Evolutionary conservation across 2,113 vertebrate species (phyloP).

Genomic region (Leuciscus idus): DNA sequence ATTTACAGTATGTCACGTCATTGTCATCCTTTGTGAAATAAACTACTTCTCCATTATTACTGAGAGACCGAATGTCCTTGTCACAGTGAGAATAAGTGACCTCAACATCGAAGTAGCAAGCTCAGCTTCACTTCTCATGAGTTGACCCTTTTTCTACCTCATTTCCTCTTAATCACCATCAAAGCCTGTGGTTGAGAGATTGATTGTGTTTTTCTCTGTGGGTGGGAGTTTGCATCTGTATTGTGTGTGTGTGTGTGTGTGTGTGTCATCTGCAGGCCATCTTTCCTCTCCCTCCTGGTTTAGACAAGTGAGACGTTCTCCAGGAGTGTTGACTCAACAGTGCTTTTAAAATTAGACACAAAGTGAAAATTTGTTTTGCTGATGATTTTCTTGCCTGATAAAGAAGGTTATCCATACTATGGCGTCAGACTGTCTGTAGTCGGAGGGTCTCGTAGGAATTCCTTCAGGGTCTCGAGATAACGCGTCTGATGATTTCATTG

Average conservation of each 20-base stretch:
- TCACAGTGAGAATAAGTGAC: not conserved
- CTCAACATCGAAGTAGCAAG: not conserved
- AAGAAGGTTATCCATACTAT: conserved; percentile 9
- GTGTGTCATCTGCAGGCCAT: conserved; percentile 16
- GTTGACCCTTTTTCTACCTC: not conserved
- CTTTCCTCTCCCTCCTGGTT: not conserved
- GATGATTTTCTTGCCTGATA: conserved; percentile 39
- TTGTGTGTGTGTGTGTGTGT: conserved; percentile 22
- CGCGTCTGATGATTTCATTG: not conserved
- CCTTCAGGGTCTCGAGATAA: conserved; percentile 29
- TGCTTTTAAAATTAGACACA: conserved; percentile 22
- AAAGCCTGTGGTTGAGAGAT: conserved; percentile 50
- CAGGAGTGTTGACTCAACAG: conserved; percentile 43
- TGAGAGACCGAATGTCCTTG: not conserved
- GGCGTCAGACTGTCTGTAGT: conserved; percentile 7
- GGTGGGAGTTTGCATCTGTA: conserved; percentile 24
- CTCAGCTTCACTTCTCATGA: not conserved
- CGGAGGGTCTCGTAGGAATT: conserved; percentile 1
- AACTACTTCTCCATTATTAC: conserved; percentile 19
- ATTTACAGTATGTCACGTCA: not conserved
- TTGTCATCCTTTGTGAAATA: not conserved
- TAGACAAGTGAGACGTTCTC: conserved; percentile 5
- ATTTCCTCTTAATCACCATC: conserved; percentile 19
- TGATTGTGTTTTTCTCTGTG: not conserved
- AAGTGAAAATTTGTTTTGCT: conserved; percentile 29